Conservation (phyloP, 1,140 invertebrate genomes). For the Anadara kagoshimensis region DNA sequence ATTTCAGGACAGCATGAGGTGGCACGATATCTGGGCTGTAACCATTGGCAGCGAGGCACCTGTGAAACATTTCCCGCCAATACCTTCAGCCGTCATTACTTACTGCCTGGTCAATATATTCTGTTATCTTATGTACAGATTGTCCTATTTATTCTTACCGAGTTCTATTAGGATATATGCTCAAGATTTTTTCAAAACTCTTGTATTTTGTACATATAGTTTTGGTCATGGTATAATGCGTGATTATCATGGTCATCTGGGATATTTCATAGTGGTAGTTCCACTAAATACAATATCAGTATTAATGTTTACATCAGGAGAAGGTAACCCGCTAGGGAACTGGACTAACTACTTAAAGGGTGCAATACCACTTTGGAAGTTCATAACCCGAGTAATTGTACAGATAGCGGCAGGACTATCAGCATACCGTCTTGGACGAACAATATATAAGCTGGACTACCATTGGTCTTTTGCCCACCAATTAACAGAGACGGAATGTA, state of each 20-base stretch:
- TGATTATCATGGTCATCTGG: constrained; percentile 28
- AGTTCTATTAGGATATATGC: constrained; percentile 25
- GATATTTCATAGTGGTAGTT: constrained; percentile 38
- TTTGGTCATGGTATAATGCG: constrained; percentile 42
- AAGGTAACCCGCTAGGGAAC: constrained; percentile 31
- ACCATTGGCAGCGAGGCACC: background rate
- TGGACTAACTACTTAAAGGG: constrained; percentile 35
- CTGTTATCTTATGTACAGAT: constrained; percentile 32
- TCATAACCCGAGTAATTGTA: constrained; percentile 24
- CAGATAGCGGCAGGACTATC: constrained; percentile 39
- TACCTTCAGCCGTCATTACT: constrained; percentile 11
- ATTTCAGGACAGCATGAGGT: constrained; percentile 14
- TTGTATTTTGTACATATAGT: constrained; percentile 41
- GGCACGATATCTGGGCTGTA: background rate
- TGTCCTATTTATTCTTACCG: constrained; percentile 27
- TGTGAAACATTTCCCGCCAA: background rate
- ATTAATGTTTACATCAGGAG: constrained; percentile 24
- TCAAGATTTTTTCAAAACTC: constrained; percentile 41
- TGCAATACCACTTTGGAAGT: constrained; percentile 14
- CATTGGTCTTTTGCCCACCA: constrained; percentile 15
- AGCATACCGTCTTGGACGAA: constrained; percentile 36
- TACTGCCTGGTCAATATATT: constrained; percentile 33
- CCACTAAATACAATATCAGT: constrained; percentile 35
- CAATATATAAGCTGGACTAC: constrained; percentile 43
- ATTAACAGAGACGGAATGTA: constrained; percentile 18